Percentiles rank a stretch among this genome's conserved stretches.
Evolutionary conservation across 1,140 invertebrate species (phyloP).

Genomic region (Hylaeus volcanicus): DNA sequence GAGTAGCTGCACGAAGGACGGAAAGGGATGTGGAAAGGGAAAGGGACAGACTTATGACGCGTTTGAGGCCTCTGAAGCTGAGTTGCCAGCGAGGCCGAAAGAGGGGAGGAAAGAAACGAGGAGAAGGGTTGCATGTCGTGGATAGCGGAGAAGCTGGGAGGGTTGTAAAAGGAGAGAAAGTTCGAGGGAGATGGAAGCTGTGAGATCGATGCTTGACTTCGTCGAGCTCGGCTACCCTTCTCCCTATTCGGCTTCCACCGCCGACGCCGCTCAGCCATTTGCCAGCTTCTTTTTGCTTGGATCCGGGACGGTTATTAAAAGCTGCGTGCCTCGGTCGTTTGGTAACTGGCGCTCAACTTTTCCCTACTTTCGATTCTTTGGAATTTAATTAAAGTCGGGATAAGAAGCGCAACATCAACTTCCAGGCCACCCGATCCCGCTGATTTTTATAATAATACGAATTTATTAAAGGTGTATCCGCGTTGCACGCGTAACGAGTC

Average conservation of each 20-base stretch:
- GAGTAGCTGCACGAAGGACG: slow-evolving; percentile 28
- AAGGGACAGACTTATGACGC: slow-evolving; percentile 29
- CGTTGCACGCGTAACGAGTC: slow-evolving; percentile 1
- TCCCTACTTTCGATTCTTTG: slow-evolving; percentile 63
- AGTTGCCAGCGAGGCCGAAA: slow-evolving; percentile 17
- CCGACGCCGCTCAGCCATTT: slow-evolving; percentile 70
- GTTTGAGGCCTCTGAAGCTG: slow-evolving; percentile 32
- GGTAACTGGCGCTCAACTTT: slow-evolving; percentile 51
- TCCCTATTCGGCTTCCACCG: slow-evolving; percentile 52
- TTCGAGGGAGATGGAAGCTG: slow-evolving; percentile 30
- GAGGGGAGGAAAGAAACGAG: slow-evolving; percentile 29
- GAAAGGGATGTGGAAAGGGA: not conserved
- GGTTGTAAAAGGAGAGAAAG: slow-evolving; percentile 11
- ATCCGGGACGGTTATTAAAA: slow-evolving; percentile 65
- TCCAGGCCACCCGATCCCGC: slow-evolving; percentile 5
- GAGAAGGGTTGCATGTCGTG: slow-evolving; percentile 18
- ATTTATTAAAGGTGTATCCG: slow-evolving; percentile 33
- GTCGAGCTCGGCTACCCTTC: slow-evolving; percentile 49
- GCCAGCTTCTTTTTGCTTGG: slow-evolving; percentile 68
- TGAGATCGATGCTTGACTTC: slow-evolving; percentile 73
- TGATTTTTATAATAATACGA: slow-evolving; percentile 46
- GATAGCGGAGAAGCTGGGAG: not conserved
- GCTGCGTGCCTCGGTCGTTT: slow-evolving; percentile 59
- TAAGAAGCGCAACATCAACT: slow-evolving; percentile 53
- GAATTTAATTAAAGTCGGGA: slow-evolving; percentile 67